Base-by-base conservation (phyloP, 1,140 invertebrate species). In the Vanessa atalanta region DNA sequence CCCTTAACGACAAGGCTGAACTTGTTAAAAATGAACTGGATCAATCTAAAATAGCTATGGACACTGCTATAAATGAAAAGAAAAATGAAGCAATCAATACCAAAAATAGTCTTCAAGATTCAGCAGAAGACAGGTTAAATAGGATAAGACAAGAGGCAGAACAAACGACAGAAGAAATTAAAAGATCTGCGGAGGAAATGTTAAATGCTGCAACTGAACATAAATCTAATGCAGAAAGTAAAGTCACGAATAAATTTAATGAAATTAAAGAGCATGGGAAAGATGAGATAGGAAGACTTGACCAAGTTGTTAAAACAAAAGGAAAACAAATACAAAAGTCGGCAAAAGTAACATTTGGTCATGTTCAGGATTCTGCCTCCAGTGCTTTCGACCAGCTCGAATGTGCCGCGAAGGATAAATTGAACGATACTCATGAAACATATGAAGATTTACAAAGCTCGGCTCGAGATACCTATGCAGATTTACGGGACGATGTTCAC, bases 381-480 rank as follows among this genome's bases (percentile, higher is more conserved):
- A 87, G 84, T 83, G 76, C 89, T 86, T 89, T 92, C 85, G 91
- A 88, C 75, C 85, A 79, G 72, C 53, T 91, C 83, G 90, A 93
- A 89, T 88, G 89, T 84, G 80, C 88, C 55, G 83, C 88, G 73
- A 91, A 86, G 88, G 89, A 88, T 66, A 88, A 85, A 84, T 76
- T 85, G 67, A 83, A 65, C 74, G 84, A 88, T 67, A 86, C 81
- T 20, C 84, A 83, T 50, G 84, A 88, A 64, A 82, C 79, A 16
- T 93, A 86, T 83, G 89, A 91, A 47, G 89, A 91, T 57, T 67
- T 91, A 55, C 88, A 91, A 63, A 90, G 88, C 78, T 88, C 89
- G 12, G 83, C 88, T 8, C 77, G 87, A 14, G 90, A 92, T 66
- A 93, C 91, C 37, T 90, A 79, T 70, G 90, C 90, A 2, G 86